A percentile compares a stretch with the other conserved stretches of the same genome.
phyloP scores from a whole-genome alignment of 2,797 vertebrate species.

The Vipera latastei region DNA sequence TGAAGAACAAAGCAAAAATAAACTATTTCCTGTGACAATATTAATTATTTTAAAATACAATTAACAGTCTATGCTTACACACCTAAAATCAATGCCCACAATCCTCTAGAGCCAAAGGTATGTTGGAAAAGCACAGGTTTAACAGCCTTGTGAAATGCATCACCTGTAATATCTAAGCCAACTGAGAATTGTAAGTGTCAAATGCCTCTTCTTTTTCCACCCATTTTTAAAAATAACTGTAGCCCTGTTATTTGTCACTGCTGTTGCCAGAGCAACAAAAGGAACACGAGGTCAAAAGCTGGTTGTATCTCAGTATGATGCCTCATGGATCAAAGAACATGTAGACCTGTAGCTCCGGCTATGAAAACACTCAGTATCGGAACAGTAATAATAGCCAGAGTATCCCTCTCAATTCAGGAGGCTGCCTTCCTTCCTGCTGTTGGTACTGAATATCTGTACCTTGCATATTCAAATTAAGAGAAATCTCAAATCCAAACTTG shows the following conservation, averaged over 20 bases:
- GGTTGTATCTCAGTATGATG: background rate
- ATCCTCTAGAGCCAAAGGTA: background rate
- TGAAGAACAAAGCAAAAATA: background rate
- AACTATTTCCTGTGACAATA: background rate
- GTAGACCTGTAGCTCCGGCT: background rate
- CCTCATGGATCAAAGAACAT: background rate
- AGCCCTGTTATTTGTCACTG: background rate
- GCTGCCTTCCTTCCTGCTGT: background rate
- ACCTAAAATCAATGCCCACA: background rate
- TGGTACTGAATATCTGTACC: background rate
- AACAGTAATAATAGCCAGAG: too few species aligned
- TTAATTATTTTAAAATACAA: background rate
- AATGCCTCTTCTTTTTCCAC: background rate
- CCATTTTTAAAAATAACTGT: background rate
- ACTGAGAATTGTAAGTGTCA: background rate
- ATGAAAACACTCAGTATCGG: background rate
- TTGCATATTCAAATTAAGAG: background rate
- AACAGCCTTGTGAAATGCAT: background rate
- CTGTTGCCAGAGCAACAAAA: background rate
- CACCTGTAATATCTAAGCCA: background rate
- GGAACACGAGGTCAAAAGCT: background rate
- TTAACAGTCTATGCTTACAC: background rate
- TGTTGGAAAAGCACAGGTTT: background rate
- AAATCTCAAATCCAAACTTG: background rate
- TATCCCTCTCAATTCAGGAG: background rate